Evolutionary conservation across 1,140 invertebrate species (phyloP).

Genomic region (Sarcophaga bullata): DNA sequence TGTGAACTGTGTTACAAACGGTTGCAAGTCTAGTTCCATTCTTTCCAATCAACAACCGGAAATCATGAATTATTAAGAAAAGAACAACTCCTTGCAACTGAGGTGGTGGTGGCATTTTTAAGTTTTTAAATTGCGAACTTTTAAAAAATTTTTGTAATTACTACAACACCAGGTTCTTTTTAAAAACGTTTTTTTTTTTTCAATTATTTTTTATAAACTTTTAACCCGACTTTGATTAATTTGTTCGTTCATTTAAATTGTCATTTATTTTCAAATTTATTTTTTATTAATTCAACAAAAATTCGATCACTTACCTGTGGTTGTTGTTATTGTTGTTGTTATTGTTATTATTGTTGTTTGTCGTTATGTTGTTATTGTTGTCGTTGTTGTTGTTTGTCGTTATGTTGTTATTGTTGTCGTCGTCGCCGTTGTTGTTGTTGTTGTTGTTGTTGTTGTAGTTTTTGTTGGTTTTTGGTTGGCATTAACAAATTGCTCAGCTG

Average conservation of each 20-base stretch:
- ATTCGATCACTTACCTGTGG: too few relatives aligned
- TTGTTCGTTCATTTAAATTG: conserved; percentile 38
- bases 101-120: too few relatives aligned
- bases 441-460: neutral
- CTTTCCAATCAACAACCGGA: too few relatives aligned
- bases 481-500: conserved; percentile 31
- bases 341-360: too few relatives aligned
- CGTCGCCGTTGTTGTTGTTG: neutral
- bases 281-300: neutral
- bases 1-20: too few relatives aligned
- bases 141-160: neutral
- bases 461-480: neutral
- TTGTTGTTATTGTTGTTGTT: neutral
- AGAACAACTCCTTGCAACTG: too few relatives aligned
- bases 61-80: too few relatives aligned
- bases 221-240: conserved; percentile 21
- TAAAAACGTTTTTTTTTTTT: neutral
- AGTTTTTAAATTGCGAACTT: too few relatives aligned
- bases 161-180: neutral
- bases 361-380: neutral
- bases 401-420: neutral
- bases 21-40: too few relatives aligned
- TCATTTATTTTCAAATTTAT: conserved; percentile 29
- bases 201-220: neutral
- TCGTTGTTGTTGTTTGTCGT: neutral